Conservation (phyloP, 1,140 invertebrate genomes). For the Drosophila guanche region DNA sequence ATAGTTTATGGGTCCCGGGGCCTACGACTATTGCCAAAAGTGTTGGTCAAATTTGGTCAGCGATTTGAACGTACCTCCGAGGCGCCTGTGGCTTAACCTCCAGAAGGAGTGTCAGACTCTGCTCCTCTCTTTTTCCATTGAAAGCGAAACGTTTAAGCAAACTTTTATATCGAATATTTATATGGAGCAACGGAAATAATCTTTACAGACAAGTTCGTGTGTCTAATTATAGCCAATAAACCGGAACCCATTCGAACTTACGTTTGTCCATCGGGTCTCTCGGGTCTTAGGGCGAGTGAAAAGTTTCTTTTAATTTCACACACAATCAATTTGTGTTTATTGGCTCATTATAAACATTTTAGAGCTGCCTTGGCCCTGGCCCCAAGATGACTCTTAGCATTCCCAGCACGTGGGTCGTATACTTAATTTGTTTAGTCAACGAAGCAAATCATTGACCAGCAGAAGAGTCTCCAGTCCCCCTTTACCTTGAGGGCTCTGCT, state of each 20-base stretch:
- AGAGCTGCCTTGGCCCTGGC: background rate
- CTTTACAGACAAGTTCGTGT: background rate
- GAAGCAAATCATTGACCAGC: conserved; percentile 73
- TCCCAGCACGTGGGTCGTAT: conserved; percentile 62
- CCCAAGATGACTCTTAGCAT: conserved; percentile 22
- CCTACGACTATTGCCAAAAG: conserved; percentile 55
- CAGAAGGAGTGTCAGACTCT: too few species aligned
- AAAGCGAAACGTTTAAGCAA: too few species aligned
- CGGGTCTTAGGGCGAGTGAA: background rate
- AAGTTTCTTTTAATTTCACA: conserved; percentile 64
- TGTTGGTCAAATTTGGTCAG: conserved; percentile 65
- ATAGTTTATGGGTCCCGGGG: conserved; percentile 69
- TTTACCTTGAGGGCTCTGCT: background rate
- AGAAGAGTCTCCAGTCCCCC: background rate
- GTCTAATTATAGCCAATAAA: conserved; percentile 14
- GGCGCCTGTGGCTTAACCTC: background rate
- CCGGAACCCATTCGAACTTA: conserved; percentile 11
- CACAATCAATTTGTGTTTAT: conserved; percentile 72
- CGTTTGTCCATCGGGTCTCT: background rate
- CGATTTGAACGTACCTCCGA: conserved; percentile 17
- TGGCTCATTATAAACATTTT: conserved; percentile 69
- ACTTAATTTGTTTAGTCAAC: conserved; percentile 78
- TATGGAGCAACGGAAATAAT: background rate
- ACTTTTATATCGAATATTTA: too few species aligned
- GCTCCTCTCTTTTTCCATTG: too few species aligned